Conservation (phyloP, 2,113 vertebrate genomes). For the Heterotilapia buettikoferi region DNA sequence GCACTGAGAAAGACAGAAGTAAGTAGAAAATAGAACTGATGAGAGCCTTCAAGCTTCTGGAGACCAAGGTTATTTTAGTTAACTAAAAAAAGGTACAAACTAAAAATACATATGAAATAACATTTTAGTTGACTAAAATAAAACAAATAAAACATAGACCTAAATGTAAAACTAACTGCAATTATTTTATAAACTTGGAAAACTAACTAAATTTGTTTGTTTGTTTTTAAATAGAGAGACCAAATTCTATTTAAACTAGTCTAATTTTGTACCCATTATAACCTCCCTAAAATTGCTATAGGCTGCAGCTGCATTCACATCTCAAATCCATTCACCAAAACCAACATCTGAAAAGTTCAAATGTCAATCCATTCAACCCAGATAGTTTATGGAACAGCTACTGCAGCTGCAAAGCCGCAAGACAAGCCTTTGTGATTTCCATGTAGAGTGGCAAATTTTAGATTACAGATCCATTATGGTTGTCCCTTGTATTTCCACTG, state of each 20-base stretch:
- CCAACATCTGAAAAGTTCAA: background rate
- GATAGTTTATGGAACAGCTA: constrained; percentile 27
- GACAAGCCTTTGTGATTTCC: constrained; percentile 23
- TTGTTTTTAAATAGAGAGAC: background rate
- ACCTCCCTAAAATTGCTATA: background rate
- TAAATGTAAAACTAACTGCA: background rate
- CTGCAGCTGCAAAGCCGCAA: constrained; percentile 39
- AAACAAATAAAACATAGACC: background rate
- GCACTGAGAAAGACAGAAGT: background rate
- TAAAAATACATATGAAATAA: background rate
- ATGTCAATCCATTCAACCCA: background rate
- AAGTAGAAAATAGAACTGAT: background rate
- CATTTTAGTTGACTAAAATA: background rate
- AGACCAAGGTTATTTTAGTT: background rate
- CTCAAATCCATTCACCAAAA: background rate
- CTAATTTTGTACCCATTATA: background rate
- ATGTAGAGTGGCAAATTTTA: constrained; percentile 45
- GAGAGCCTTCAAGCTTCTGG: background rate
- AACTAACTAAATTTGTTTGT: background rate
- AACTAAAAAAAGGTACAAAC: background rate
- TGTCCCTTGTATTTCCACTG: constrained; percentile 53
- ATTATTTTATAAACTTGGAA: background rate
- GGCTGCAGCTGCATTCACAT: background rate
- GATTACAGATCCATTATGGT: constrained; percentile 32
- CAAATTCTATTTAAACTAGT: background rate